Base-by-base conservation (phyloP, 2,797 vertebrate genomes). In the Neosalanx taihuensis region DNA sequence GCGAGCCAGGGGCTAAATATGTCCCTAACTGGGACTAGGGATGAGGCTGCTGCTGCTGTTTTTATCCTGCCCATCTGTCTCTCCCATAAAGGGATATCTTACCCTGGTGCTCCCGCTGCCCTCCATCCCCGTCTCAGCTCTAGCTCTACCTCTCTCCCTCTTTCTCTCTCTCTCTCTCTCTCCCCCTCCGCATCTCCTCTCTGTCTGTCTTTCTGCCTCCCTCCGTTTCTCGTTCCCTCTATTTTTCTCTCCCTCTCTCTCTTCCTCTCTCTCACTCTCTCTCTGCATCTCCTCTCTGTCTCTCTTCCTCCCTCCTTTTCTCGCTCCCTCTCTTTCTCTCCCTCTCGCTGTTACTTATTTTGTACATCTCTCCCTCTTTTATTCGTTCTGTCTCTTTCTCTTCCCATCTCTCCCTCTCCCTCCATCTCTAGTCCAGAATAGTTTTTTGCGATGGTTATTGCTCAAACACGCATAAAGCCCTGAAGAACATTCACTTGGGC, bases 41-140 rank as follows among this genome's bases (percentile, higher is more conserved):
- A 56, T 56, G 51, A 56, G 15, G 51, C 51, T 56, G 51, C 51
- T 56, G 51, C 51, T n/a, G 51, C 51, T 56, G 51, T n/a, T 56
- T 56, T 18, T 17, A 56, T 56, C 18, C 51, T n/a, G 15, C 51
- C 51, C 51, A 56, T 56, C 51, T 56, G 51, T 56, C 51, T 56
- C 51, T n/a, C 51, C 51, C 51, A 56, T 56, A 56, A 56, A 56
- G 18, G 51, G 18, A 64, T 20, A n/a, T 7, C 20, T 18, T 6
- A 23, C 4, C 18, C 62, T 46, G 41, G 13, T 56, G 15, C 51
- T 56, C 51, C 51, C 51, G 4, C n/a, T 7, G 5, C 33, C 30
- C 35, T 33, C 63, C 37, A 3, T 17, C 10, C 20, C 17, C 5
- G 3, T 35, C 37, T 46, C 41, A 3, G 35, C 63, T 17, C 18